A percentile compares a stretch with the other conserved stretches of the same genome.
Evolutionary conservation across 2,797 vertebrate genomes (phyloP).

Genomic region (Scolopax bukidnonensis): DNA sequence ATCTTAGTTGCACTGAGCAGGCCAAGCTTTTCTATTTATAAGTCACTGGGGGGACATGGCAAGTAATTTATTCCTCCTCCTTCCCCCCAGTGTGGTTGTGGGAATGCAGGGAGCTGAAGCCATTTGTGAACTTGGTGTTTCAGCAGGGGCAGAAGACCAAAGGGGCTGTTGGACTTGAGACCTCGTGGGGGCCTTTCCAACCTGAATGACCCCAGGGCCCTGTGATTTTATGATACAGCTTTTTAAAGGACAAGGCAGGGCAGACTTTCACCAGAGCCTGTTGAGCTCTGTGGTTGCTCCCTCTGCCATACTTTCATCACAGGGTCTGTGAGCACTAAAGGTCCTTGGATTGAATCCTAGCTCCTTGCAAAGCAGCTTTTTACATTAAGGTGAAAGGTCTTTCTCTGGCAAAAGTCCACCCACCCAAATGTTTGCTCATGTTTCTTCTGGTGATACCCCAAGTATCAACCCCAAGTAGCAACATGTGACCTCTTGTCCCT

Average conservation of each 20-base stretch:
- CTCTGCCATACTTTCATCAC: background rate
- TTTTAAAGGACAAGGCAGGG: background rate
- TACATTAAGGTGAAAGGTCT: background rate
- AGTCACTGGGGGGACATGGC: background rate
- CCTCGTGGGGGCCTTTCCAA: background rate
- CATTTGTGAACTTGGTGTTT: background rate
- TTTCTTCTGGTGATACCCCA: background rate
- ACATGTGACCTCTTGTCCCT: background rate
- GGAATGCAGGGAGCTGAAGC: background rate
- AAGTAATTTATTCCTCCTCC: background rate
- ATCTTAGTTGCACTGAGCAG: background rate
- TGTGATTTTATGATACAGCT: background rate
- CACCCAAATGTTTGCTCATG: background rate
- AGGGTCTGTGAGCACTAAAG: background rate
- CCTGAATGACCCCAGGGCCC: background rate
- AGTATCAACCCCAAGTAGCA: background rate
- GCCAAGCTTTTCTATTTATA: background rate
- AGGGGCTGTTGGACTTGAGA: background rate
- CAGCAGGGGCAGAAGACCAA: background rate
- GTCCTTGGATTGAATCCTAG: background rate
- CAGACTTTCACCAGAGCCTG: background rate
- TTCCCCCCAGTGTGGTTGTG: background rate
- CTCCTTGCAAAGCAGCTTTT: background rate
- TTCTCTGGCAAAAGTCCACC: background rate
- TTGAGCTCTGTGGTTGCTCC: background rate